A percentile compares a stretch with the other conserved stretches of the same genome.
These are phyloP conservation scores for Sepioteuthis lessoniana DNA, from an alignment of 2,888 invertebrate genomes.

Conservation along the genomic window DNA sequence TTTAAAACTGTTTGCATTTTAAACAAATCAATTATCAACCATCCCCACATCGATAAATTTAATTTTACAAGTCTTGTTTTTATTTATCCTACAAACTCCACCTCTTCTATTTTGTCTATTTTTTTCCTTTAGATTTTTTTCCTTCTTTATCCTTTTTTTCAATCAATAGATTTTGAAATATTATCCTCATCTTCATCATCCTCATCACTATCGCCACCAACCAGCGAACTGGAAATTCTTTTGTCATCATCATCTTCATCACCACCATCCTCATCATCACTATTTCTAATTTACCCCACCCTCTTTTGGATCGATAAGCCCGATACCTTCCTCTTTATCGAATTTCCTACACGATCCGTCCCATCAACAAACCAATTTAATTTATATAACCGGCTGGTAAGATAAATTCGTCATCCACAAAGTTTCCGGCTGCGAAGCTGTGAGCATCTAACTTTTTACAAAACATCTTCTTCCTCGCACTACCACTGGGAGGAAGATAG, in stretches of 20 bases:
- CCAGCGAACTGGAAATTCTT: not conserved
- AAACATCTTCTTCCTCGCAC: not conserved
- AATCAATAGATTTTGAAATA: no score
- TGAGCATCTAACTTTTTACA: not conserved
- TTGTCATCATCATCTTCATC: not conserved
- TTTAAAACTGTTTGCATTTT: no score
- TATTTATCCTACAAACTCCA: no score
- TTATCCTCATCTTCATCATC: not conserved
- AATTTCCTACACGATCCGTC: not conserved
- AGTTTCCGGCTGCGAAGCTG: not conserved
- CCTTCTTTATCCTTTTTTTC: no score
- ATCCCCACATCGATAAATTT: no score
- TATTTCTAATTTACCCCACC: not conserved
- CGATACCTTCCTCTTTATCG: not conserved
- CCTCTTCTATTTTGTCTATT: no score
- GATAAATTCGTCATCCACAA: conserved; percentile 17
- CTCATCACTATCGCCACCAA: not conserved
- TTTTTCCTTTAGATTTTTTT: no score
- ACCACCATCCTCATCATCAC: not conserved
- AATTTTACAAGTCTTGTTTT: no score
- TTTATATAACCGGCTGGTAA: not conserved
- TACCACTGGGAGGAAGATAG: not conserved
- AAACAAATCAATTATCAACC: no score
- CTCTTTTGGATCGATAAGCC: not conserved
- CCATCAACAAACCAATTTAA: not conserved